Base-by-base conservation (phyloP, 2,113 vertebrate genomes). In the Corythoichthys haematopterus region DNA sequence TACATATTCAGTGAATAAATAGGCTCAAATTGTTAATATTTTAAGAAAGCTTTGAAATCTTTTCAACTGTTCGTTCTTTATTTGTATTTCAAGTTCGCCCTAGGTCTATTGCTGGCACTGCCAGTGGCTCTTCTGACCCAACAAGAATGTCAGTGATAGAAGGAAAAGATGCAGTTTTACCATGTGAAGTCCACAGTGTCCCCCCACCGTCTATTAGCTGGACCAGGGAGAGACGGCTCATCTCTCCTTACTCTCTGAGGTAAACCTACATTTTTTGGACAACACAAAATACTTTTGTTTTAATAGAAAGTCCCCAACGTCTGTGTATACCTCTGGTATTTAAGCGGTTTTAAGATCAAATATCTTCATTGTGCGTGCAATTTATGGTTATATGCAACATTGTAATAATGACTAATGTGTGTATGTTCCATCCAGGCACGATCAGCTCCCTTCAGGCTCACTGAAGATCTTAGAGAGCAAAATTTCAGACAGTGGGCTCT, bases 221-320 rank as follows among this genome's bases (percentile, higher is more conserved):
- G 97, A 93, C 97, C 82, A 96, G 92, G 83, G 95, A 95, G 73
- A 91, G 72, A 70, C 97, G 95, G 62, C 93, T 96, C 72, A 92
- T 99, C 81, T 99, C 97, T 52, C 97, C 97, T 0, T 95, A 94
- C 81, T 98, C 97, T 63, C 90, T 91, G 46, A 96, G 97, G 97
- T 97, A 92, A 71, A 66, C 74, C 37, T 16, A n/a, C 20, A 57
- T 53, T 55, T 20, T n/a, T 2, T 43, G 3, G 53, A 35, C 16
- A 4, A 60, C 61, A 60, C 36, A 10, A 36, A 28, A 8, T 35
- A 37, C 11, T 35, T 37, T 48, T 61, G 11, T 4, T 53, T 8
- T 67, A 10, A 2, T 3, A 2, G 16, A 11, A 50, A 47, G 28
- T 62, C 52, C 28, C 12, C 68, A 52, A 62, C 5, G 20, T n/a